Base-by-base conservation (phyloP, 2,888 invertebrate genomes). In the Mythimna vitellina region DNA sequence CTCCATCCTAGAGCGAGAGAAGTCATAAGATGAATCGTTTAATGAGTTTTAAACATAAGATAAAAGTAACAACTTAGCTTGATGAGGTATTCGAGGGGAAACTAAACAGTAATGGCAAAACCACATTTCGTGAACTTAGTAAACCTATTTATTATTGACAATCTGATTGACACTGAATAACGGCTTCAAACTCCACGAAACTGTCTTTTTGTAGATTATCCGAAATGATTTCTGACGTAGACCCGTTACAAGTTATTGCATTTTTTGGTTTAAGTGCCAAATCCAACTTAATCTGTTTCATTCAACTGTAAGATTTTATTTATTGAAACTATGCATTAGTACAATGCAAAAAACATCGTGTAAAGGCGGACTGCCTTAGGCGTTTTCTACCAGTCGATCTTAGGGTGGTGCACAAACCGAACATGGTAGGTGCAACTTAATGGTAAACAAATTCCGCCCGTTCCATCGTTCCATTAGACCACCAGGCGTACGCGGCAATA, bases 81-180 rank as follows among this genome's bases (percentile, higher is more conserved):
- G 32, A 14, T 32, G 32, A 57, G 17, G 4, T n/a, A 2, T 35
- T 46, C 42, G 12, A 49, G 25, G 46, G 17, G 22, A 60, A 60
- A 60, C 20, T 42, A 53, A 78, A 56, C 51, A 22, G 22, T 71
- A 65, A 77, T 53, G 32, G 46, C 29, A 17, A 38, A 61, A 58
- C 49, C 74, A 54, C 74, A 56, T 67, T 56, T 61, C 29, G 8
- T 42, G 56, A 54, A 60, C 61, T 64, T 67, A 29, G n/a, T 54
- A 60, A 60, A 49, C 64, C 49, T 64, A 64, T 80, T 80, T 73
- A 61, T 67, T 66, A 51, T 53, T 65, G 56, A 20, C 73, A 60
- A 56, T 74, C 29, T 61, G 35, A 78, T 42, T 65, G 54, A 57
- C 22, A 20, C 1, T 20, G 12, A 51, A 10, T 74, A 74, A 78